These are phyloP conservation scores for Pseudomugil tenellus DNA, from an alignment of 2,797 vertebrate genomes.

Conservation along the genomic window DNA sequence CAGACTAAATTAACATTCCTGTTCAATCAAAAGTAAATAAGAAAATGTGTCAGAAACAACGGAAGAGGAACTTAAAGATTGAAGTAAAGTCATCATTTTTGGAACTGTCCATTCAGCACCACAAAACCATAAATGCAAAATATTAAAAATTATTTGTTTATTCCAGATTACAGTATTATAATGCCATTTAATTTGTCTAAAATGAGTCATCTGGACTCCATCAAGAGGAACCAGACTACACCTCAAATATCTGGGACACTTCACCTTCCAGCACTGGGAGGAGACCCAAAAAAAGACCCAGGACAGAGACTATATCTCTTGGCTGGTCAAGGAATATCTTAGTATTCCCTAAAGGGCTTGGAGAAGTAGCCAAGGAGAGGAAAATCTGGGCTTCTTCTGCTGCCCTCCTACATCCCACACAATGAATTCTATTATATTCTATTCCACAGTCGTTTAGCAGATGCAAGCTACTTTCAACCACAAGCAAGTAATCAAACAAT, in stretches of 20 bases:
- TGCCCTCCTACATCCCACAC: too few species aligned
- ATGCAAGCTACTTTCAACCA: too few species aligned
- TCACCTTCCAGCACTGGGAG: not conserved
- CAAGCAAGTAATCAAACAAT: too few species aligned
- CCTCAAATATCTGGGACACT: not conserved
- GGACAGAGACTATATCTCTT: not conserved
- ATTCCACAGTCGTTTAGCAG: too few species aligned
- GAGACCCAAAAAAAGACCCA: not conserved
- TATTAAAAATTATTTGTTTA: not conserved
- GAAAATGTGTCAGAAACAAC: not conserved
- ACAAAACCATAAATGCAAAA: conserved; percentile 8
- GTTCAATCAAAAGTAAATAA: not conserved
- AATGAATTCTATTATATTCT: too few species aligned
- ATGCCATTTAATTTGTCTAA: too few species aligned
- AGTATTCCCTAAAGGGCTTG: not conserved
- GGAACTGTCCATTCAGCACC: conserved; percentile 71
- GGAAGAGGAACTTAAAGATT: not conserved
- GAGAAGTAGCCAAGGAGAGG: too few species aligned
- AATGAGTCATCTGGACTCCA: not conserved
- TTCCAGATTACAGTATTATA: not conserved
- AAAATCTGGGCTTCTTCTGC: too few species aligned
- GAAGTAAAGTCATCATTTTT: not conserved
- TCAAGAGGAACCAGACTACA: too few species aligned
- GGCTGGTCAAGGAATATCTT: not conserved
- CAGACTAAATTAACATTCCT: not conserved